These are phyloP conservation scores for Pachymerium ferrugineum DNA, from an alignment of 2,888 invertebrate species.

Conservation along the genomic window DNA sequence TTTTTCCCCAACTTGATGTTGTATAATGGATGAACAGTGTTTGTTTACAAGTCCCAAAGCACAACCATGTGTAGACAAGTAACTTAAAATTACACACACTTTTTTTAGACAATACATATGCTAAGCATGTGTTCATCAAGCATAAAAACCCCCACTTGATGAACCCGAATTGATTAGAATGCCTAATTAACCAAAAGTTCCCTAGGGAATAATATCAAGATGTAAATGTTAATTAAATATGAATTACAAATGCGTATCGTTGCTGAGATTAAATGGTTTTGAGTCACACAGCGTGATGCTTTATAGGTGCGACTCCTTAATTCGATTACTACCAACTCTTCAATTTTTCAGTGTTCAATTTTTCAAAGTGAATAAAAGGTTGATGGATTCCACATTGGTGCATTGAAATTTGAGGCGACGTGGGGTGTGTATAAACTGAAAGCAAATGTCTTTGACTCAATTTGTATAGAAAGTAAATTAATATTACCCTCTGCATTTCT, in stretches of 20 bases:
- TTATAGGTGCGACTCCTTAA: too few species aligned
- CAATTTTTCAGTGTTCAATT: constrained; percentile 13
- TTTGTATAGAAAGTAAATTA: too few species aligned
- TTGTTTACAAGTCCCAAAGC: not conserved
- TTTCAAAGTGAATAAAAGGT: not conserved
- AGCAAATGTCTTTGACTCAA: too few species aligned
- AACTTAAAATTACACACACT: not conserved
- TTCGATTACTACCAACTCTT: too few species aligned
- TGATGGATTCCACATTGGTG: not conserved
- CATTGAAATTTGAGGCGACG: not conserved
- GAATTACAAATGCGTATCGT: too few species aligned
- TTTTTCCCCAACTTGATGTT: not conserved
- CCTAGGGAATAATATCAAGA: too few species aligned
- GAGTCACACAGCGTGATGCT: too few species aligned
- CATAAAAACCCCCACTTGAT: not conserved
- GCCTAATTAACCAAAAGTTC: too few species aligned
- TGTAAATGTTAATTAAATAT: not conserved
- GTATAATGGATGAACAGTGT: constrained; percentile 7
- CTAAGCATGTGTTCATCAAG: not conserved
- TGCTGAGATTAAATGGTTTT: not conserved
- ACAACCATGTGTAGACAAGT: not conserved
- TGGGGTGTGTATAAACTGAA: too few species aligned
- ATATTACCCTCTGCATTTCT: too few species aligned
- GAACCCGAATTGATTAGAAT: too few species aligned
- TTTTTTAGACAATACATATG: not conserved